Evolutionary conservation across 1,140 invertebrate species (phyloP).

Genomic region (Agraylea sexmaculata): DNA sequence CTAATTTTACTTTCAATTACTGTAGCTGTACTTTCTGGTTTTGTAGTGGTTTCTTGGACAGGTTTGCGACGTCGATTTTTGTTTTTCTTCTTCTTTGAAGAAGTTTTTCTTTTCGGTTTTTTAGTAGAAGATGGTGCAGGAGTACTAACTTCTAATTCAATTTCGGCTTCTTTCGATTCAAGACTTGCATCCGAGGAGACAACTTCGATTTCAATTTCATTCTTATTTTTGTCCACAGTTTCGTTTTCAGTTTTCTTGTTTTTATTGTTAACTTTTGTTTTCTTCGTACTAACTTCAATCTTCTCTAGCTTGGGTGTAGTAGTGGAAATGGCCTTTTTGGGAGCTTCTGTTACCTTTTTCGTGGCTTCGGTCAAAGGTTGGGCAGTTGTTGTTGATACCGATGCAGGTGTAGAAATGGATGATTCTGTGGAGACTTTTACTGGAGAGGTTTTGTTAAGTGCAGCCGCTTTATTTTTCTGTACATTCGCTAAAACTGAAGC

Average conservation of each 20-base stretch:
- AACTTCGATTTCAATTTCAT: slow-evolving; percentile 37
- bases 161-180: slow-evolving; percentile 45
- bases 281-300: slow-evolving; percentile 20
- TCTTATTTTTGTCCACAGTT: slow-evolving; percentile 41
- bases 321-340: slow-evolving; percentile 6
- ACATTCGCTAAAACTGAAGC: slow-evolving; percentile 38
- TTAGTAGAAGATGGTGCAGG: slow-evolving; percentile 36
- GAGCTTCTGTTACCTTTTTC: slow-evolving; percentile 20
- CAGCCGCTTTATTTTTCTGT: slow-evolving; percentile 35
- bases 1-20: slow-evolving; percentile 38
- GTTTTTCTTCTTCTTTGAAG: slow-evolving; percentile 34
- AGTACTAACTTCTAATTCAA: slow-evolving; percentile 41
- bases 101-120: slow-evolving; percentile 34
- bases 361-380: slow-evolving; percentile 22
- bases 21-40: slow-evolving; percentile 40
- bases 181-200: slow-evolving; percentile 18
- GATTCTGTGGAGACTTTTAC: slow-evolving; percentile 22
- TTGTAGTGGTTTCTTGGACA: slow-evolving; percentile 25
- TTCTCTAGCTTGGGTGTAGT: background rate
- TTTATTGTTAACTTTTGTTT: slow-evolving; percentile 22
- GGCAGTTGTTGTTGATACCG: slow-evolving; percentile 24
- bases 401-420: slow-evolving; percentile 20
- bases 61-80: slow-evolving; percentile 37
- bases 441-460: slow-evolving; percentile 23
- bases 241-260: slow-evolving; percentile 30